Base-by-base conservation (phyloP, 2,888 invertebrate genomes). In the Tineola bisselliella region DNA sequence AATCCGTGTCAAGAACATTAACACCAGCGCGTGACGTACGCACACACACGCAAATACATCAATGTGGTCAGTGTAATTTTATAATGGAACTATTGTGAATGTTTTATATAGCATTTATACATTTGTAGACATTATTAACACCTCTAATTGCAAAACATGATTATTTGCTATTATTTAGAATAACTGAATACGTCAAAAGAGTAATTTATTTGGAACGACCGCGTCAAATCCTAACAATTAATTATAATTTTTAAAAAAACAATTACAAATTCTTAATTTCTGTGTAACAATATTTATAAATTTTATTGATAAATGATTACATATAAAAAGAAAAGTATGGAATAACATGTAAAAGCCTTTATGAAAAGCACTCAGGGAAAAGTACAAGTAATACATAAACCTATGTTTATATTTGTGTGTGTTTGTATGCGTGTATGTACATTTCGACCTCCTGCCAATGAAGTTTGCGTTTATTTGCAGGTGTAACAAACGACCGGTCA, bases 401-500 rank as follows among this genome's bases (percentile, higher is more conserved):
- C 8, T 44, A 44, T 44, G n/a, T 44, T 44, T 44, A 2, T 25
- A 25, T 25, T 38, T 38, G 38, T 38, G 38, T 38, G 38, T 3
- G 38, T 38, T 38, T 38, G 38, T 38, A n/a, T 38, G n/a, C 10
- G 10, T 38, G 38, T 38, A n/a, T 38, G 38, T 38, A 38, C 38
- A 38, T 38, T 38, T 38, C 38, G 13, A 33, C 30, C 11, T 44
- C 25, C 38, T 62, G 31, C 52, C 33, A 59, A 60, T 54, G 62
- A 60, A 62, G 56, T 44, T 72, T 73, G 76, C 73, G 71, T 76
- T 72, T 75, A 76, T 81, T 81, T 76, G 84, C 86, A 86, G 84
- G 84, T 86, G 84, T 79, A 76, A 77, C 77, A 71, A 72, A 74
- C 75, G 73, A 61, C 68, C 74, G 84, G 84, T 86, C 84, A 81